Conservation (phyloP, 2,888 invertebrate genomes). For the Clivina fossor region DNA sequence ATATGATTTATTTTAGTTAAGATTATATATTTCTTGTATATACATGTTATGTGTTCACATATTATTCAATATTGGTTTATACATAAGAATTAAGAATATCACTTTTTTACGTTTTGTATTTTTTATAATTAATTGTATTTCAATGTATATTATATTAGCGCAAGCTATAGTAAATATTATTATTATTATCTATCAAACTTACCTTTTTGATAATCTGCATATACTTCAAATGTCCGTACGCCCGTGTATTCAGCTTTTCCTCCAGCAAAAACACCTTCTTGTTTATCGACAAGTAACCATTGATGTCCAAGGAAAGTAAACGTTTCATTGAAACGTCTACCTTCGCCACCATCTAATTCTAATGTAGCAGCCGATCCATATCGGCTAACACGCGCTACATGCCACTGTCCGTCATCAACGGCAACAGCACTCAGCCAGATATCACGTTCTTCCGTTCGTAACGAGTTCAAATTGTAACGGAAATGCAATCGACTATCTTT, state of each 20-base stretch:
- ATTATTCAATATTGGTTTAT: no score
- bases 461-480: constrained; percentile 88
- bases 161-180: no score
- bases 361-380: constrained; percentile 91
- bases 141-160: no score
- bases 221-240: constrained; percentile 90
- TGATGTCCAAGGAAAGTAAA: constrained; percentile 89
- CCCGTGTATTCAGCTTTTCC: constrained; percentile 95
- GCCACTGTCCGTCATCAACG: constrained; percentile 97
- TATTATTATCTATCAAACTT: constrained; percentile 41
- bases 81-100: no score
- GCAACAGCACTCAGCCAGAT: constrained; percentile 87
- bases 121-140: no score
- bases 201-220: constrained; percentile 93
- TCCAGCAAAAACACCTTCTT: constrained; percentile 93
- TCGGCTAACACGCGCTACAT: constrained; percentile 86
- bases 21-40: no score
- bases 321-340: constrained; percentile 88
- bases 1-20: no score
- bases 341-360: constrained; percentile 93
- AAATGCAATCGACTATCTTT: constrained; percentile 88
- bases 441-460: constrained; percentile 86
- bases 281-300: constrained; percentile 89
- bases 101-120: no score
- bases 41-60: no score